Evolutionary conservation across 2,797 vertebrate genomes (phyloP).

Genomic region (Phrynocephalus vlangalii): DNA sequence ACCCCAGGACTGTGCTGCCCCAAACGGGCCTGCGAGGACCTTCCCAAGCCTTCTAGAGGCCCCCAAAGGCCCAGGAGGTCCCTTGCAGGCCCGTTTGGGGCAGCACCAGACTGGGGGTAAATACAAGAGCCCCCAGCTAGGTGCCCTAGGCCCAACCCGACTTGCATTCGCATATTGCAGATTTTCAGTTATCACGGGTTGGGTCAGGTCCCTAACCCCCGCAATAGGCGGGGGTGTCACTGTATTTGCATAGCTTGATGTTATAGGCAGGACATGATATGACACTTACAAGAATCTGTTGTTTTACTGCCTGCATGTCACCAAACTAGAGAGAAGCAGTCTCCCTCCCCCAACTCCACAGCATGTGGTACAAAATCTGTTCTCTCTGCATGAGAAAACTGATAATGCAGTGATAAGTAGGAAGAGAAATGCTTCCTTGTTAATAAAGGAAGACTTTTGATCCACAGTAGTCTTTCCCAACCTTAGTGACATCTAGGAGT

Average conservation of each 20-base stretch:
- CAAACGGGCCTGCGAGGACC: too few relatives aligned
- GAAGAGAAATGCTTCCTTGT: not conserved
- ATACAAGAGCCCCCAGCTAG: too few relatives aligned
- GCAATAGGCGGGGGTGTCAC: too few relatives aligned
- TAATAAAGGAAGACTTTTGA: not conserved
- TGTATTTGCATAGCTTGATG: not conserved
- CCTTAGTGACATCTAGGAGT: not conserved
- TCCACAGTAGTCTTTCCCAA: not conserved
- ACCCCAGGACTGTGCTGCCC: too few relatives aligned
- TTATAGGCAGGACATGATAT: not conserved
- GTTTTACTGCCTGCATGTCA: not conserved
- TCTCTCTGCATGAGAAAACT: not conserved
- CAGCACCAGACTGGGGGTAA: too few relatives aligned
- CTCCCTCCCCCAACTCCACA: not conserved
- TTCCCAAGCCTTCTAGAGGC: too few relatives aligned
- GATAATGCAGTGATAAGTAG: not conserved
- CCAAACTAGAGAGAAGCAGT: not conserved
- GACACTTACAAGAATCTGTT: not conserved
- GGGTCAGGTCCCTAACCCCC: too few relatives aligned
- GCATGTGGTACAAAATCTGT: not conserved
- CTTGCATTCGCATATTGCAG: too few relatives aligned
- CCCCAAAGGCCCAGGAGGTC: too few relatives aligned
- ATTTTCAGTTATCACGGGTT: too few relatives aligned
- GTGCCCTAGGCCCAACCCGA: too few relatives aligned
- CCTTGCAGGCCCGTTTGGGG: too few relatives aligned